A percentile compares a stretch with the other conserved stretches of the same genome.
Conservation (phyloP, 30 jellyfish, hydroid and myxozoan genomes). For the Mastigias papua region DNA sequence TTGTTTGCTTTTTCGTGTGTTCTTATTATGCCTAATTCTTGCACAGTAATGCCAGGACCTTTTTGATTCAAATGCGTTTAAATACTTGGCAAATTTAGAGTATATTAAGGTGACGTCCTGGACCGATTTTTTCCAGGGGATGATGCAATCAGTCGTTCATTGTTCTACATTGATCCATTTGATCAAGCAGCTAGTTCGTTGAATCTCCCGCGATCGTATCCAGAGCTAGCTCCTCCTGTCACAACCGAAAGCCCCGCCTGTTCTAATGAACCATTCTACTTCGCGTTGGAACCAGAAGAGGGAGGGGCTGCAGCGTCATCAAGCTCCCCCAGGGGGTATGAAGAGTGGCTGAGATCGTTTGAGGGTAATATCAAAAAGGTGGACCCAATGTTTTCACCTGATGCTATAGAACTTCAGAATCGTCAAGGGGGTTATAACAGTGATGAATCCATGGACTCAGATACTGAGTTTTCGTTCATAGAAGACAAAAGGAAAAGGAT, state of each 20-base stretch:
- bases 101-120: no score
- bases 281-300: conserved; percentile 62
- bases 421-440: conserved; percentile 61
- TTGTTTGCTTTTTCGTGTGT: no score
- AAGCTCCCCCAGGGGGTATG: conserved; percentile 22
- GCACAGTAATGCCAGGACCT: no score
- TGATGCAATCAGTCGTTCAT: conserved; percentile 58
- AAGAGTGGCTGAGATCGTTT: conserved; percentile 59
- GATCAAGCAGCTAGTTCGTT: conserved; percentile 52
- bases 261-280: conserved; percentile 71
- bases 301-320: not conserved
- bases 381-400: conserved; percentile 52
- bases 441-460: conserved; percentile 85
- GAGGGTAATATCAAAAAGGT: conserved; percentile 34
- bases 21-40: no score
- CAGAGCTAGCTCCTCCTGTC: conserved; percentile 3
- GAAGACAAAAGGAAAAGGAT: conserved; percentile 61
- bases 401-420: conserved; percentile 5
- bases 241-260: conserved; percentile 5
- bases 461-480: conserved; percentile 77
- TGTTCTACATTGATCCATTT: conserved; percentile 64
- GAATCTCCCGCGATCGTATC: conserved; percentile 15
- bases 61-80: no score
- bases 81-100: no score
- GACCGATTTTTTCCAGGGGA: not conserved